These are phyloP conservation scores for Haemorhous mexicanus DNA, from an alignment of 2,113 vertebrate species.

Conservation along the genomic window DNA sequence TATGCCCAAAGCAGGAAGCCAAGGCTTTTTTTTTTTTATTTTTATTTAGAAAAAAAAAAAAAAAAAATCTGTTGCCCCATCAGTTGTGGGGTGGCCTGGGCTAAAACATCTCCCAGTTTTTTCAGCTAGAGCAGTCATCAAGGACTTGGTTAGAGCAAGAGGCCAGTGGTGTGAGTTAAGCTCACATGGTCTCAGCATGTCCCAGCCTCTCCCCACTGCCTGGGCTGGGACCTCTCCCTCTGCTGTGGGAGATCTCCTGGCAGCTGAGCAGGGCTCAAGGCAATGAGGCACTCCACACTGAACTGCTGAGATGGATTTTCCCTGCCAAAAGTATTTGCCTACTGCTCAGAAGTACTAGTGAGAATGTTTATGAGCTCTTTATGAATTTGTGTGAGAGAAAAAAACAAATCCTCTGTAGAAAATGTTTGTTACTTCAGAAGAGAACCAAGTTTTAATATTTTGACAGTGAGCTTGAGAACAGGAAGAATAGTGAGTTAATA, in stretches of 20 bases:
- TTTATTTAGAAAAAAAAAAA: neutral
- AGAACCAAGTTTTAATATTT: neutral
- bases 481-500: neutral
- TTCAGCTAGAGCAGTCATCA: neutral
- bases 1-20: neutral
- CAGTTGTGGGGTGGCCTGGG: neutral
- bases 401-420: neutral
- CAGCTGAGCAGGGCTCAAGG: neutral
- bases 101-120: neutral
- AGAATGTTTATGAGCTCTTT: neutral
- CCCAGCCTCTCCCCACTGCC: neutral
- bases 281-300: rapidly evolving
- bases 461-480: neutral
- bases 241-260: neutral
- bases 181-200: rapidly evolving
- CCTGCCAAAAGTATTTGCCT: neutral
- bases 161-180: neutral
- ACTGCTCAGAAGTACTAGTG: neutral
- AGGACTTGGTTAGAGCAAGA: neutral
- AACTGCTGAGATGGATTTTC: neutral
- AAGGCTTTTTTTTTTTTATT: neutral
- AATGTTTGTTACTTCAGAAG: neutral
- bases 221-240: neutral
- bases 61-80: neutral
- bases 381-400: neutral